phyloP scores from a whole-genome alignment of 2,113 vertebrate species.

The Hydrochoerus hydrochaeris region DNA sequence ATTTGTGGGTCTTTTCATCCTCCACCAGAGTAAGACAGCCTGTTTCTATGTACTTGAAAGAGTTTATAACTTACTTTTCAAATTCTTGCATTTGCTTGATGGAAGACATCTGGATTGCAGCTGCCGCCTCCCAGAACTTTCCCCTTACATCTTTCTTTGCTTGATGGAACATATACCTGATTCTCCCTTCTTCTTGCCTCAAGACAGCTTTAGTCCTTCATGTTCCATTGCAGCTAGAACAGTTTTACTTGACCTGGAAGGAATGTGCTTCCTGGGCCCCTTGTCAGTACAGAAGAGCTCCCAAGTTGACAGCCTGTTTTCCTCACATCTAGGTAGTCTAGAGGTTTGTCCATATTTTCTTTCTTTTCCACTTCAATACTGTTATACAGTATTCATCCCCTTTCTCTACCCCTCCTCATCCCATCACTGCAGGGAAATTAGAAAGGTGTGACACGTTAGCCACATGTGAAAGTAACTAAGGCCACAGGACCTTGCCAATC shows the following conservation, averaged over 20 bases:
- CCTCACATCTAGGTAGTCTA: background rate
- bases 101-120: conserved; percentile 71
- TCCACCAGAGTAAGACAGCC: conserved; percentile 38
- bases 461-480: background rate
- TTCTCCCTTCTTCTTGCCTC: conserved; percentile 47
- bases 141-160: conserved; percentile 55
- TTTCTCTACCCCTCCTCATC: background rate
- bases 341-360: background rate
- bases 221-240: conserved; percentile 37
- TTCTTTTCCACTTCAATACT: background rate
- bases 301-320: background rate
- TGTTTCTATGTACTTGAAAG: conserved; percentile 43
- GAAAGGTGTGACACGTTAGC: background rate
- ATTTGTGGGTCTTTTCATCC: conserved; percentile 47
- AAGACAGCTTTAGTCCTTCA: conserved; percentile 21
- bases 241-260: conserved; percentile 12
- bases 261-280: background rate
- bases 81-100: conserved; percentile 63
- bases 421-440: background rate
- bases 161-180: background rate
- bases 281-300: background rate
- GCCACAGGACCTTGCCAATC: background rate
- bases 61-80: conserved; percentile 59
- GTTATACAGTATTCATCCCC: background rate
- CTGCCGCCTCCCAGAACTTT: conserved; percentile 62